Evolutionary conservation across 2,113 vertebrate genomes (phyloP), one percentile per base, ranked within the genome.

Genomic region (Mormoops blainvillei): DNA sequence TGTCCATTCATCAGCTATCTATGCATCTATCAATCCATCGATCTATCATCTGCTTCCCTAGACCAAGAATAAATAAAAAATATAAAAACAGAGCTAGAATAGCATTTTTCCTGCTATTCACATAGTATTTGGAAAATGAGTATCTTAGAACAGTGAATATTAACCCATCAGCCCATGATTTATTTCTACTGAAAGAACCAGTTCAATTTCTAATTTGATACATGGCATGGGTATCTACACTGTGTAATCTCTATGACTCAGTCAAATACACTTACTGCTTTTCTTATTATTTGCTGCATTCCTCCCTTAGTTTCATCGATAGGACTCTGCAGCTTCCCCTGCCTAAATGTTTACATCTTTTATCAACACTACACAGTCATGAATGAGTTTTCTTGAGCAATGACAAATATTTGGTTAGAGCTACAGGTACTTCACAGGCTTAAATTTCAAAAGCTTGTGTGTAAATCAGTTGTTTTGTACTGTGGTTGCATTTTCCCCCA

Each of bases 381-480:
- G 31, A 18, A 36, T 65, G 6, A 68, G n/a, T 89, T 94, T 91
- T 83, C 43, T 18, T 22, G 28, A 78, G 71, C 28, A 95, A 84
- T 87, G 70, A 94, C 65, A 94, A 78, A 91, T 78, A 70, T 82
- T 80, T 68, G 52, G 24, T 88, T 94, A 92, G 70, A 94, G 85
- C 91, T 94, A 67, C 26, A 38, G 41, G 61, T 18, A 91, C 22
- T 94, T 78, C 20, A 36, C 22, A 83, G 83, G 48, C 82, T 96
- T 97, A 78, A 94, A 96, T 95, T 96, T 94, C 86, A 89, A 87
- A 96, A 83, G 67, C 78, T 84, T 93, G 77, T 74, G 12, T 70
- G 65, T 90, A 95, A 96, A 96, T 97, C 96, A 96, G 43, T 87
- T 96, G 91, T 94, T 94, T 96, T 71, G 68, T 80, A 87, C 86